phyloP scores from a whole-genome alignment of 2,113 vertebrate genomes.

The Rhodinocichla rosea region DNA sequence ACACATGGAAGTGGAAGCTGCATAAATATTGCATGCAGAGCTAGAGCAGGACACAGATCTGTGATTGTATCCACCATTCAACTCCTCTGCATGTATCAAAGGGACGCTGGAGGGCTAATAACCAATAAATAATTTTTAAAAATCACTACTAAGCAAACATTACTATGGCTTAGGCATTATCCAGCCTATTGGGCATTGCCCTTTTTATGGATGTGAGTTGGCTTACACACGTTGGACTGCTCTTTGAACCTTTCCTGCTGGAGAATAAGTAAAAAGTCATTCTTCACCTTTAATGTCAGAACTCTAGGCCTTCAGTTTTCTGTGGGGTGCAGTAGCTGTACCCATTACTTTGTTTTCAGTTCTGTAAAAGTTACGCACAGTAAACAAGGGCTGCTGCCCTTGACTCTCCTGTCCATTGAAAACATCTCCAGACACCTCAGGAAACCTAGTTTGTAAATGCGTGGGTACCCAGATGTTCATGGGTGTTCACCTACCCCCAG shows the following conservation, averaged over 20 bases:
- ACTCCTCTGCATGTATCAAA: not conserved
- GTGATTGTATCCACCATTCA: not conserved
- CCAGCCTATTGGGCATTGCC: not conserved
- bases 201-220: not conserved
- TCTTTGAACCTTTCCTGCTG: not conserved
- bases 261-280: not conserved
- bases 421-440: not conserved
- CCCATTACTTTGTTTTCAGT: not conserved
- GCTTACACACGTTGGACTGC: not conserved
- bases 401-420: not conserved
- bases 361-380: not conserved
- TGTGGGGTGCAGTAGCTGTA: not conserved
- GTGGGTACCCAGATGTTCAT: not conserved
- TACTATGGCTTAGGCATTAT: not conserved
- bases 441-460: not conserved
- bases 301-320: not conserved
- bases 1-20: not conserved
- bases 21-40: not conserved
- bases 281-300: not conserved
- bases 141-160: not conserved
- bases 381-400: not conserved
- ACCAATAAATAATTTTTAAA: rapidly evolving
- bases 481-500: not conserved
- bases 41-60: not conserved
- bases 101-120: not conserved